Evolutionary conservation across 2,888 invertebrate genomes (phyloP), one percentile per base, ranked within the genome.

Genomic region (Acleris sparsana): DNA sequence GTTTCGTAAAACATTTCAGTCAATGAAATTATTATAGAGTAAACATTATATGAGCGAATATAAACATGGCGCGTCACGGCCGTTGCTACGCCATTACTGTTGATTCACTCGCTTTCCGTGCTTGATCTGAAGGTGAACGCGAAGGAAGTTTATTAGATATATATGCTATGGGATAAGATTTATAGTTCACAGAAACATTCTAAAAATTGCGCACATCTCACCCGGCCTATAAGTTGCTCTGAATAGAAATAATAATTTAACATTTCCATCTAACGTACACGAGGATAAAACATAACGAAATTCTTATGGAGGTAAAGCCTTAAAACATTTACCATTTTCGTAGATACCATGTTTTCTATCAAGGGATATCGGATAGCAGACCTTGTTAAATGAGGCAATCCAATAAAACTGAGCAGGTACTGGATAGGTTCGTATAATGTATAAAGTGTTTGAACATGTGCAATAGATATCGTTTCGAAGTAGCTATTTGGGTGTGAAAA

Each of bases 21-120:
- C 84, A 86, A 85, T 88, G 84, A 89, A 88, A 88, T 89, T 85
- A 87, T 87, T 87, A 83, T 79, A 85, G 80, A 84, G 82, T 88
- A 90, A 88, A 87, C 86, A 84, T 76, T 80, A 84, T 84, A 87
- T 84, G 84, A 85, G 73, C 76, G 76, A 85, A 80, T 84, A 87
- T 87, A 89, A 87, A 88, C 85, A 86, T 72, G 66, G 66, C 69
- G 73, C 88, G 83, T 86, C 89, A 88, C 79, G 83, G 80, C 78
- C 80, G 89, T 88, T 87, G 83, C 88, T 84, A 87, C 74, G 85
- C 75, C 77, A 68, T 73, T 77, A 75, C 73, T 79, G 83, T 83
- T 86, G 84, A 87, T 83, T 85, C 85, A 88, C 81, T 78, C 75
- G 78, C 80, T 80, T 82, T 79, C 79, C 80, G 80, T 79, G 77